These are phyloP conservation scores for Brachystomella parvula DNA, from an alignment of 1,140 invertebrate genomes.

Conservation along the genomic window DNA sequence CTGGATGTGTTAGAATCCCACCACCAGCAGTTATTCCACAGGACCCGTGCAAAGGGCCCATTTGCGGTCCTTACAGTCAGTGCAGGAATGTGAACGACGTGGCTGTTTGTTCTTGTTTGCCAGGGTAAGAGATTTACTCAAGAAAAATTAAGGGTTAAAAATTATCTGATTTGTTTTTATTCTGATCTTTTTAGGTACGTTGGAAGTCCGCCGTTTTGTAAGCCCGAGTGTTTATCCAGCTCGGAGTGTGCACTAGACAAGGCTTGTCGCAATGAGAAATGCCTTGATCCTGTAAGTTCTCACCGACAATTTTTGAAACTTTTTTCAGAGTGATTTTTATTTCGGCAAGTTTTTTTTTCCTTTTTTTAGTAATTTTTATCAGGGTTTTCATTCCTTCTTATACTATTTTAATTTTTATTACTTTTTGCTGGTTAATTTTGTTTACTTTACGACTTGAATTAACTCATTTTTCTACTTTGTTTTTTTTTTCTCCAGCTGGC, in stretches of 20 bases:
- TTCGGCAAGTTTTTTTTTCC: neutral
- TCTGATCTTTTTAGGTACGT: too few relatives aligned
- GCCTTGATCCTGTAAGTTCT: conserved; percentile 51
- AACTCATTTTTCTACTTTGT: too few relatives aligned
- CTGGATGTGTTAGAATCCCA: conserved; percentile 46
- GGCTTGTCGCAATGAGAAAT: conserved; percentile 52
- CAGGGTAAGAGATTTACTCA: too few relatives aligned
- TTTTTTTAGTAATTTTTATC: too few relatives aligned
- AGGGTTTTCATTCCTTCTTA: too few relatives aligned
- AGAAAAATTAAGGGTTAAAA: too few relatives aligned
- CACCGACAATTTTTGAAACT: conserved; percentile 43
- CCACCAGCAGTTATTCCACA: conserved; percentile 5
- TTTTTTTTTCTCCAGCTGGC: too few relatives aligned
- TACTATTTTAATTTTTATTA: too few relatives aligned
- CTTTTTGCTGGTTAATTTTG: too few relatives aligned
- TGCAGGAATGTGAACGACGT: conserved; percentile 54
- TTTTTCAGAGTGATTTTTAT: conserved; percentile 23
- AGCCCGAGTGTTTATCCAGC: conserved; percentile 61
- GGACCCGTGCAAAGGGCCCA: conserved; percentile 56
- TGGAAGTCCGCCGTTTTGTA: conserved; percentile 57
- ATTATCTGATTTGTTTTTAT: too few relatives aligned
- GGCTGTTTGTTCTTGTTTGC: conserved; percentile 54
- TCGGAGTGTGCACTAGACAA: conserved; percentile 55
- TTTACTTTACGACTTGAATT: too few relatives aligned
- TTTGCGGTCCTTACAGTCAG: conserved; percentile 65